Percentiles rank a stretch among this genome's conserved stretches.
These are phyloP conservation scores for Rhinopomastus cyanomelas DNA, from an alignment of 2,113 vertebrate genomes.

Conservation along the genomic window DNA sequence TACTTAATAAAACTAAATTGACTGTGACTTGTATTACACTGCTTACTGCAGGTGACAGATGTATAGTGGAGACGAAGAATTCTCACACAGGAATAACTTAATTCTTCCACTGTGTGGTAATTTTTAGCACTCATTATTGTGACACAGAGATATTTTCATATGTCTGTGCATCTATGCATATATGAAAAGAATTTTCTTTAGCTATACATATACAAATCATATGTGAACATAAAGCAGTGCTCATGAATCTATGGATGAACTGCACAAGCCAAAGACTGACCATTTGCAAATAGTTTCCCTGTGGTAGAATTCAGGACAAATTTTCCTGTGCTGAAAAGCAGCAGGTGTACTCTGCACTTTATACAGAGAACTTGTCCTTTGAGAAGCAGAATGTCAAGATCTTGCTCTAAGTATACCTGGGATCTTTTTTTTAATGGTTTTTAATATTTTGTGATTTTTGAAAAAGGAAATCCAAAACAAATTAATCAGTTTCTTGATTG, in stretches of 20 bases:
- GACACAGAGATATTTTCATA: neutral
- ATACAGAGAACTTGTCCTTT: neutral
- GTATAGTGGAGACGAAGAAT: neutral
- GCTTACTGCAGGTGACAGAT: neutral
- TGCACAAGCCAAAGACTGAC: neutral
- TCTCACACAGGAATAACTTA: neutral
- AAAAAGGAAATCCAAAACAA: neutral
- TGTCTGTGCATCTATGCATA: neutral
- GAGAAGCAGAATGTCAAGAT: neutral
- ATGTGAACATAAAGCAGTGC: neutral
- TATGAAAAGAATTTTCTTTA: neutral
- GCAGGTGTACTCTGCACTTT: neutral
- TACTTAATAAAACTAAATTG: neutral
- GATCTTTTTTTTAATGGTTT: neutral
- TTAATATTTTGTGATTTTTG: neutral
- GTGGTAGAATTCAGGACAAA: neutral
- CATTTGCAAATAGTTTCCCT: neutral
- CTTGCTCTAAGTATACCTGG: neutral
- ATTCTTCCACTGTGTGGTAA: neutral
- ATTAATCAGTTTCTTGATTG: neutral
- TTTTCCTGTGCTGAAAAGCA: neutral
- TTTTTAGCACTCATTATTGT: neutral
- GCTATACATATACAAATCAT: neutral
- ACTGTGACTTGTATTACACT: neutral
- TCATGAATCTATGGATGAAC: neutral